Evolutionary conservation across 2,113 vertebrate genomes (phyloP).

Genomic region (Ptychochromis oligacanthus): DNA sequence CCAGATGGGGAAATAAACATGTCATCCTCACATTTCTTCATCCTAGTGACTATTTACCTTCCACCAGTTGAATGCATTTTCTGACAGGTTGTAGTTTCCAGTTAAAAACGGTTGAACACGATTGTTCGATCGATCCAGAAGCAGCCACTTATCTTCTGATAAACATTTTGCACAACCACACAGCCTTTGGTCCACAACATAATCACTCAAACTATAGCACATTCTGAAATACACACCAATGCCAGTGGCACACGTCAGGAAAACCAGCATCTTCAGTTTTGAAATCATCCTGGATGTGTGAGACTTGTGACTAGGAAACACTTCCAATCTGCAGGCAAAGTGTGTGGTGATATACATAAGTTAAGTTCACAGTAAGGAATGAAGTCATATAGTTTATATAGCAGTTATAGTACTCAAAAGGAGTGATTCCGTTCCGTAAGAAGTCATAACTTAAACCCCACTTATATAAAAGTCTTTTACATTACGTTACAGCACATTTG

Average conservation of each 20-base stretch:
- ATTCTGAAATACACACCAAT: background rate
- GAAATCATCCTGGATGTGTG: background rate
- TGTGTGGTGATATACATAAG: background rate
- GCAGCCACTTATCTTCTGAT: background rate
- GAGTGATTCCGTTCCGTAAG: background rate
- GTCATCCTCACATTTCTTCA: too few species aligned
- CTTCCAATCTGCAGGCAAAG: background rate
- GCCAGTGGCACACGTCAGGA: background rate
- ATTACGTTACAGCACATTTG: too few species aligned
- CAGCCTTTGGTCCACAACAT: accelerated
- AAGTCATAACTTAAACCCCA: background rate
- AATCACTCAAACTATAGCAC: accelerated
- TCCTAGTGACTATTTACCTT: constrained; percentile 13
- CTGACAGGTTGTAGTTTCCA: background rate
- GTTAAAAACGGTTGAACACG: constrained; percentile 33
- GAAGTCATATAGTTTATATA: background rate
- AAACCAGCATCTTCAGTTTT: background rate
- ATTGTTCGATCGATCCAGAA: accelerated
- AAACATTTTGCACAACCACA: constrained; percentile 16
- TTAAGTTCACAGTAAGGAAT: background rate
- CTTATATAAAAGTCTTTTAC: background rate
- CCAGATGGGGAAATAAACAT: accelerated
- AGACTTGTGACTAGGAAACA: background rate
- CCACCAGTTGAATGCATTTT: constrained; percentile 49
- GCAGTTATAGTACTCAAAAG: background rate